Evolutionary conservation across 2,888 invertebrate genomes (phyloP), one percentile per base, ranked within the genome.

Genomic region (Hylaea fasciaria): DNA sequence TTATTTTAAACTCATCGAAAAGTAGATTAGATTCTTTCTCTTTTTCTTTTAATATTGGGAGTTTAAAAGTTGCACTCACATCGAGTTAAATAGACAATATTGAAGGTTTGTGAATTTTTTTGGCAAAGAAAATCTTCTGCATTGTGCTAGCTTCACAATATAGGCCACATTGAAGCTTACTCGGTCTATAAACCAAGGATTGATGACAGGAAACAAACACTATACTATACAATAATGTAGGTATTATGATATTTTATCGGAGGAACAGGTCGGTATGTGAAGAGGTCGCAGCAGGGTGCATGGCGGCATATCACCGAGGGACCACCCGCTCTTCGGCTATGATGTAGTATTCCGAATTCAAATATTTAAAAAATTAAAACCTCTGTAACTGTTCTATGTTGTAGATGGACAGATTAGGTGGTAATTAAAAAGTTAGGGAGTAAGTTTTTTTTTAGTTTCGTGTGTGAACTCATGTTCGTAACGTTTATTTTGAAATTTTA

Each of bases 261-360:
- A 72, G 69, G 78, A n/a, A 78, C 78, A 77, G 79, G 75, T 73
- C 72, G 80, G 80, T 78, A 81, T 80, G 83, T 79, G 77, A 71
- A 70, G 73, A 68, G 69, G 71, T 64, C 86, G 57, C 87, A 79
- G 83, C 83, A 76, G 85, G 83, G 75, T 72, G 77, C 78, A 69
- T 70, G 73, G 76, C 77, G 77, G 76, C 73, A 61, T 74, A 72
- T 76, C 72, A 78, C 70, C 69, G 70, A 57, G 64, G 74, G 86
- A 87, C 86, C 87, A 86, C 86, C 87, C 85, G 82, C 76, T 71
- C 76, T 74, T 76, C 71, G 50, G 71, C 73, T 80, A 77, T 70
- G 75, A 77, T 68, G 72, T 68, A 69, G 69, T 70, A 70, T 72
- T 68, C 69, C 54, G 55, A 70, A 59, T 67, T 66, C 46, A 49